phyloP scores from a whole-genome alignment of 2,797 vertebrate genomes.

The Pseudochirops cupreus region DNA sequence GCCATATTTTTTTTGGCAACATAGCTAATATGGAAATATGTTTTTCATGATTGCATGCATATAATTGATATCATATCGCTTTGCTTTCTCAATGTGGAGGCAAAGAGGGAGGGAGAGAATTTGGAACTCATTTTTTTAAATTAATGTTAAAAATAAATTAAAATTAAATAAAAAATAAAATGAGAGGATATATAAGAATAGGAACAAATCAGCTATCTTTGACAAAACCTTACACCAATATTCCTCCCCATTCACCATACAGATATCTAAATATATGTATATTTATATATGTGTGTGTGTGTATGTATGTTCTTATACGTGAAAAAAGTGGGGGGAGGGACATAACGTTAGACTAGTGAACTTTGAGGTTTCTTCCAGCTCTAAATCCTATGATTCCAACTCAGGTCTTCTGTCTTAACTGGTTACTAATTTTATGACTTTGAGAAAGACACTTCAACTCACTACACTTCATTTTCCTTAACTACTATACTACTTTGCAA shows the following conservation, averaged over 20 bases:
- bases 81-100: too few relatives aligned
- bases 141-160: too few relatives aligned
- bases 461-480: background rate
- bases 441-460: background rate
- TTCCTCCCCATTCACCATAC: conserved; percentile 88
- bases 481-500: background rate
- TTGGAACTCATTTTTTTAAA: too few relatives aligned
- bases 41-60: too few relatives aligned
- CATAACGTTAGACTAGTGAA: background rate
- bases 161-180: too few relatives aligned
- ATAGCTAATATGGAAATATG: too few relatives aligned
- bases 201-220: background rate
- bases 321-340: background rate
- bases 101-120: too few relatives aligned
- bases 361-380: background rate
- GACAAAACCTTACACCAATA: conserved; percentile 87
- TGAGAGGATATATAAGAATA: background rate
- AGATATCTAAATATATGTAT: background rate
- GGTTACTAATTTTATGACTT: background rate
- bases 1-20: too few relatives aligned
- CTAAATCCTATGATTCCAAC: background rate
- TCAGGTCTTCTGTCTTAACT: background rate
- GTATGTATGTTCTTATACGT: background rate
- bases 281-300: too few relatives aligned
- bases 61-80: too few relatives aligned